Base-by-base conservation (phyloP, 2,113 vertebrate species). In the Gallinago media region DNA sequence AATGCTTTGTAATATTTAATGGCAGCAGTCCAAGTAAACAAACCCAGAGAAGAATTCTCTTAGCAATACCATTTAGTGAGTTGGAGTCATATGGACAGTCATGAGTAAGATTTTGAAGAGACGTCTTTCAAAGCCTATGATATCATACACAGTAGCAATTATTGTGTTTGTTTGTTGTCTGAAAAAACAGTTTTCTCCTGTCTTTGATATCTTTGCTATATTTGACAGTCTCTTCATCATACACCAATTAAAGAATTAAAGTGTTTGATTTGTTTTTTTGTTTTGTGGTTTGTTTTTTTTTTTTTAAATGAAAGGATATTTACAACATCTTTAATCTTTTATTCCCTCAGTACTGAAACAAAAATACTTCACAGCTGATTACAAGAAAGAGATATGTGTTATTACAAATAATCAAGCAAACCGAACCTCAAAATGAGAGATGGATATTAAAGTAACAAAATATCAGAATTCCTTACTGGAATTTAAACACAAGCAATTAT, bases 291-390 rank as follows among this genome's bases (percentile, higher is more conserved):
- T n/a, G n/a, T n/a, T n/a, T 16, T 14, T 11, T 31, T 36, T 29
- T 94, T 84, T 96, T 23, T 50, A 77, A 76, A 59, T 50, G 63
- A 76, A 85, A 92, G 38, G 21, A 21, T 74, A 72, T 82, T 94
- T 95, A 67, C 13, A 62, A 17, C 3, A 23, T 25, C 16, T 67
- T 58, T 52, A 38, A 13, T 58, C 3, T 7, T 19, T 76, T 66
- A 52, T 49, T 16, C 15, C 7, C 8, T 2, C 44, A n/a, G 3
- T 19, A 29, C 19, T 54, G 21, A 84, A 66, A 55, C 58, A n/a
- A 88, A 82, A 71, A 46, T 32, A 17, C 4, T 44, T 62, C 32
- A 32, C 4, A 55, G 12, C 6, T 74, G 34, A 46, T 46, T 68
- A 27, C 31, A 85, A 67, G 29, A 68, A 56, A 75, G 6, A 36